Conservation (phyloP, 2,797 vertebrate species). For the Clarias platycephalus region DNA sequence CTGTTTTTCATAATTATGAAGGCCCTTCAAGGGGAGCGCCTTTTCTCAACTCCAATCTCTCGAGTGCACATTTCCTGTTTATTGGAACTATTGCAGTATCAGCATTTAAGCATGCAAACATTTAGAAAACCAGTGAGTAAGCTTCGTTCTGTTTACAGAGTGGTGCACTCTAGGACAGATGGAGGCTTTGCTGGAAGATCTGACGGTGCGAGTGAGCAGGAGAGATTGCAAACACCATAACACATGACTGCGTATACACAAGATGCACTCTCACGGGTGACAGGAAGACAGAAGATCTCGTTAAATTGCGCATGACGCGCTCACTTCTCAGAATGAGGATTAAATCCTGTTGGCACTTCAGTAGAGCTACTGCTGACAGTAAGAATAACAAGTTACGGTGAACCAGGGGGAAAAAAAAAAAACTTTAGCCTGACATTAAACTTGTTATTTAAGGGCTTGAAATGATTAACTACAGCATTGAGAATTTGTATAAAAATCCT, state of each 20-base stretch:
- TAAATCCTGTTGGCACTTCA: slow-evolving; percentile 19
- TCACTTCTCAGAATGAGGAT: slow-evolving; percentile 16
- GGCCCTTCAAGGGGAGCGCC: not conserved
- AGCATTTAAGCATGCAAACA: slow-evolving; percentile 38
- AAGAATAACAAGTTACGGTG: slow-evolving; percentile 1
- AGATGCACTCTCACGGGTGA: slow-evolving; percentile 30
- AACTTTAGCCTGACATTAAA: not conserved
- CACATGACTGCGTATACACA: slow-evolving; percentile 6
- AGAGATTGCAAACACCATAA: slow-evolving; percentile 27
- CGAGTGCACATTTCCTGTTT: slow-evolving; percentile 49
- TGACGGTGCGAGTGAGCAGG: slow-evolving; percentile 25
- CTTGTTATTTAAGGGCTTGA: slow-evolving; percentile 2
- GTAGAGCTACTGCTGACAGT: not conserved
- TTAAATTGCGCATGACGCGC: slow-evolving; percentile 19
- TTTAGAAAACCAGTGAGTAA: slow-evolving; percentile 50
- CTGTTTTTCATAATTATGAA: slow-evolving; percentile 12
- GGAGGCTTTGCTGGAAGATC: slow-evolving; percentile 22
- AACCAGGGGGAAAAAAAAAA: not conserved
- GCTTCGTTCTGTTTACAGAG: slow-evolving; percentile 39
- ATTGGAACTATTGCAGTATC: slow-evolving; percentile 1
- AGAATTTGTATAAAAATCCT: not conserved
- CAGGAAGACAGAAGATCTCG: slow-evolving; percentile 10
- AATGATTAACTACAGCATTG: not conserved
- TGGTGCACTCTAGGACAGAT: slow-evolving; percentile 5
- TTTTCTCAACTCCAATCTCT: slow-evolving; percentile 6